These are phyloP conservation scores for Mnemiopsis leidyi DNA, from an alignment of 37 sponge, comb jelly and placozoan species.

Conservation along the genomic window DNA sequence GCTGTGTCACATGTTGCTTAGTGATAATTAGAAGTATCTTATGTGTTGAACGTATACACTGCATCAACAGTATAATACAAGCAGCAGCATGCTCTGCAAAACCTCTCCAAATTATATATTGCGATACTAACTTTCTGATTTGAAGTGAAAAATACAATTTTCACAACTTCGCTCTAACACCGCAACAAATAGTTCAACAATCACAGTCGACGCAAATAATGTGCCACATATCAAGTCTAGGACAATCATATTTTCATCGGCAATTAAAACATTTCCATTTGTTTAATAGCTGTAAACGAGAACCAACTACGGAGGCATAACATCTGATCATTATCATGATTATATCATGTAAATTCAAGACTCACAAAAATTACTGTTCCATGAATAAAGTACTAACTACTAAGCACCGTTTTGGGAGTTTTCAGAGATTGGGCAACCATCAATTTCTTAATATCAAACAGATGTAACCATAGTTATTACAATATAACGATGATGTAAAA, in stretches of 20 bases:
- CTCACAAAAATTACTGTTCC: no score
- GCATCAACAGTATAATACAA: not conserved
- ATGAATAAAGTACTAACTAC: no score
- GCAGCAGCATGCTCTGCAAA: not conserved
- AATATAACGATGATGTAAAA: no score
- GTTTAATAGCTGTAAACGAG: not conserved
- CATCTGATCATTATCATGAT: no score
- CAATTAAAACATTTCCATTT: not conserved
- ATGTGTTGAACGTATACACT: not conserved
- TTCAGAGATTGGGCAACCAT: no score
- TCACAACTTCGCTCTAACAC: not conserved
- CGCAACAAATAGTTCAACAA: not conserved
- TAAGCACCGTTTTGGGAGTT: no score
- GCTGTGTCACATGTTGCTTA: not conserved
- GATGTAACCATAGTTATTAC: no score
- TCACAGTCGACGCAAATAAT: not conserved
- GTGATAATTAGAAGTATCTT: conserved; percentile 38
- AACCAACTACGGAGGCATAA: no score
- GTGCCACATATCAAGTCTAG: not conserved
- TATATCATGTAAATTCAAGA: no score
- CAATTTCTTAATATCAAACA: no score
- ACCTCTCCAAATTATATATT: not conserved
- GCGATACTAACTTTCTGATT: not conserved
- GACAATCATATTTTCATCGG: not conserved
- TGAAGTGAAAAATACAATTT: not conserved